Conservation (phyloP, 2,888 invertebrate species). For the Sclerodermus sp. region DNA sequence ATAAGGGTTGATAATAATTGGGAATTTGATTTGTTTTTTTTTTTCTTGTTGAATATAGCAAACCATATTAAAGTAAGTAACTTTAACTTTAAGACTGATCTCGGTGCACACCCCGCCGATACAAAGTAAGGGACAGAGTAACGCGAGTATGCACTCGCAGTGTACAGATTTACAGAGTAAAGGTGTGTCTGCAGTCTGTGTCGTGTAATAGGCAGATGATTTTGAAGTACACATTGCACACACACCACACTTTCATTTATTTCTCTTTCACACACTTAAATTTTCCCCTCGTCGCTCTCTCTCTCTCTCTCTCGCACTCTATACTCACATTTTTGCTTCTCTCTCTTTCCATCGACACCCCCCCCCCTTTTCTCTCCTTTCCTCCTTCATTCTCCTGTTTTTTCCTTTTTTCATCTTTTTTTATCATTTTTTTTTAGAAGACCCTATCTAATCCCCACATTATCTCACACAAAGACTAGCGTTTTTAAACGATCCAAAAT, state of each 20-base stretch:
- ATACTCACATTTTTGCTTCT: constrained; percentile 24
- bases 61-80: constrained; percentile 47
- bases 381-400: constrained; percentile 22
- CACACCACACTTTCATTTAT: constrained; percentile 26
- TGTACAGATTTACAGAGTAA: constrained; percentile 46
- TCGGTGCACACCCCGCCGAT: constrained; percentile 42
- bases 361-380: no score
- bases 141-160: constrained; percentile 44
- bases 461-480: constrained; percentile 53
- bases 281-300: constrained; percentile 27
- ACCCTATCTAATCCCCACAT: constrained; percentile 48
- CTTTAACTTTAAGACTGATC: constrained; percentile 47
- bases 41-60: constrained; percentile 39
- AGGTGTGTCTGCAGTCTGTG: constrained; percentile 44
- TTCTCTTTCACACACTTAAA: constrained; percentile 21
- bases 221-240: constrained; percentile 22
- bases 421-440: constrained; percentile 33
- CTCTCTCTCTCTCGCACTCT: constrained; percentile 21
- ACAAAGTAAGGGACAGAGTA: constrained; percentile 38
- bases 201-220: constrained; percentile 40
- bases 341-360: constrained; percentile 19
- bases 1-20: constrained; percentile 51
- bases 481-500: constrained; percentile 53
- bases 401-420: constrained; percentile 11
- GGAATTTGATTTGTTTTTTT: constrained; percentile 50